Base-by-base conservation (phyloP, 2,113 vertebrate species). In the Todiramphus chloris region DNA sequence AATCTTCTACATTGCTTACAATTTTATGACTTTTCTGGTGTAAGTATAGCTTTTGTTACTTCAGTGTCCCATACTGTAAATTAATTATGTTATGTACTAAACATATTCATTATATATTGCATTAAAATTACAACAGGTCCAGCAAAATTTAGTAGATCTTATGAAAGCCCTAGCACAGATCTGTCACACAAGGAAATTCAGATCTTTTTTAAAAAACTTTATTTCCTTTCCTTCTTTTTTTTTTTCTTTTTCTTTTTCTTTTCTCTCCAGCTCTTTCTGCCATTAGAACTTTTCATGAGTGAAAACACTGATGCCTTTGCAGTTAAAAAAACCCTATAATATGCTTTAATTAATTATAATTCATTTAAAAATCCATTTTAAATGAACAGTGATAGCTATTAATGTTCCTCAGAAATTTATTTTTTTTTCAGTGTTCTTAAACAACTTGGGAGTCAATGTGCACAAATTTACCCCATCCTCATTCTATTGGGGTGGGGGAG, bases 301-400 rank as follows among this genome's bases (percentile, higher is more conserved):
- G 70, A 76, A 94, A 91, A 91, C 11, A 78, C 21, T 41, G 23
- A 90, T 83, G 58, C 0, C 7, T 83, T 86, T 88, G 9, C 37
- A 62, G 21, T 43, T 66, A 74, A 64, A 87, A 83, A 25, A 27
- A 25, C 24, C 3, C 1, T 79, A 20, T 68, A 72, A 64, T 20
- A 39, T 35, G 1, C 9, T 83, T 8, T 69, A 74, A 80, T 91
- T 73, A 27, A 3, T 62, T 35, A 79, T 55, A 35, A 82, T 25
- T 69, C 7, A 77, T 77, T 95, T 93, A 14, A 82, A 91, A 80
- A 77, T 64, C 3, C 9, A 41, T 53, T 93, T 89, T 39, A 94
- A 93, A 92, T 83, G 31, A 90, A 41, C 20, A 88, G 44, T 92
- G 39, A 56, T 88, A 86, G 83, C 90, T 80, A 75, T 82, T 64